These are phyloP conservation scores for mouse (Mus musculus) DNA, from an alignment of 2,113 vertebrate genomes.

Conservation along the genomic window DNA sequence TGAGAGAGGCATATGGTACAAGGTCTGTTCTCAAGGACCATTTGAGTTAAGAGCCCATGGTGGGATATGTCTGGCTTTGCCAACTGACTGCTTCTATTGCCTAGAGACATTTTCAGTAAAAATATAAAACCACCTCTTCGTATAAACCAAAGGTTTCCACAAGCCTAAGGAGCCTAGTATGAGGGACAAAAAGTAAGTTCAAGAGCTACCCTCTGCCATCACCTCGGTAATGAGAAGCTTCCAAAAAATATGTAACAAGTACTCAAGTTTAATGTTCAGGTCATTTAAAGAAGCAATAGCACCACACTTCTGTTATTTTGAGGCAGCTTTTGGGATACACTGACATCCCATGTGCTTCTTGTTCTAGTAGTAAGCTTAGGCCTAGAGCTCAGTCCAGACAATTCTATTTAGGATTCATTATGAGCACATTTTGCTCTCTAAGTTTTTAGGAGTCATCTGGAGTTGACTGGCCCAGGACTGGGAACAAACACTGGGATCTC, in stretches of 20 bases:
- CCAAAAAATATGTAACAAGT: neutral
- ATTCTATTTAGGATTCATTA: neutral
- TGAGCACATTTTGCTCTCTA: neutral
- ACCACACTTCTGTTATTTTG: neutral
- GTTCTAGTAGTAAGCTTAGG: neutral
- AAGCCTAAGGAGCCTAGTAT: neutral
- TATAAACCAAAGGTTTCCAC: neutral
- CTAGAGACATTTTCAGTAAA: constrained; percentile 29
- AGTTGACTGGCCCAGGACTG: neutral
- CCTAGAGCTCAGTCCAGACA: neutral
- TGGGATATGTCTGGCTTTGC: neutral
- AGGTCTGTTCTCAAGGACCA: neutral
- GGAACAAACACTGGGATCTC: neutral
- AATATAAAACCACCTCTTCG: neutral
- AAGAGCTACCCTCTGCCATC: neutral
- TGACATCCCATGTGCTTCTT: neutral
- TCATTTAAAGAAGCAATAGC: neutral
- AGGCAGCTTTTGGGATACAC: neutral
- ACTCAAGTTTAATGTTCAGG: neutral
- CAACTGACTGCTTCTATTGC: neutral
- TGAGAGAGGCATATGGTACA: neutral
- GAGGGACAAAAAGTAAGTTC: neutral
- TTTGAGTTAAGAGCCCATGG: neutral
- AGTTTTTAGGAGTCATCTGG: neutral
- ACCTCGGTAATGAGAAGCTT: neutral